Percentiles rank a stretch among this genome's conserved stretches.
Evolutionary conservation across 2,113 vertebrate genomes (phyloP).

Genomic region (Agelaius tricolor): DNA sequence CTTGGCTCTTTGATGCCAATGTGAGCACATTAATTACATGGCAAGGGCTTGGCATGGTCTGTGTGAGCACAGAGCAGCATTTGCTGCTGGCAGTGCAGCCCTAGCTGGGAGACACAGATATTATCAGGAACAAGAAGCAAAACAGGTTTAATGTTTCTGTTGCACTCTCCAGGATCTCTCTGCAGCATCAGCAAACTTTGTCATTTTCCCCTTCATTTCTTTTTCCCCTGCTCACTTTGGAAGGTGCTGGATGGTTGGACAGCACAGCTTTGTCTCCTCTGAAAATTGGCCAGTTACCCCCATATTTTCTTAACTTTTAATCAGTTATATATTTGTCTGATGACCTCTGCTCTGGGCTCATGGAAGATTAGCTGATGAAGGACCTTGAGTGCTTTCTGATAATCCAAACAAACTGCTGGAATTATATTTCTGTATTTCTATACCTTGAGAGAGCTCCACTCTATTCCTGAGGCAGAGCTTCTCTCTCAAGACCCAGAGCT

Average conservation of each 20-base stretch:
- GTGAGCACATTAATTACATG: neutral
- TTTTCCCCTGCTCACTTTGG: neutral
- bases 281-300: neutral
- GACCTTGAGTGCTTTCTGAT: neutral
- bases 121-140: neutral
- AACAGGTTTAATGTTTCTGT: neutral
- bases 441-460: neutral
- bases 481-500: neutral
- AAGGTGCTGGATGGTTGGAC: neutral
- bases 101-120: neutral
- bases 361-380: neutral
- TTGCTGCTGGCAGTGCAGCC: neutral
- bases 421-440: neutral
- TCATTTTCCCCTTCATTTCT: neutral
- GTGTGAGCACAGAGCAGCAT: neutral
- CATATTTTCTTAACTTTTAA: neutral
- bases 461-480: neutral
- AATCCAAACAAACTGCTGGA: neutral
- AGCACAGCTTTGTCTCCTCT: neutral
- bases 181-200: neutral
- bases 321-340: neutral
- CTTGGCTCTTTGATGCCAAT: neutral
- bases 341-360: neutral
- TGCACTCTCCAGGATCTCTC: neutral
- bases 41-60: accelerated